A percentile compares a stretch with the other conserved stretches of the same genome.
Conservation (phyloP, 2,888 invertebrate genomes). For the Teleogryllus oceanicus region DNA sequence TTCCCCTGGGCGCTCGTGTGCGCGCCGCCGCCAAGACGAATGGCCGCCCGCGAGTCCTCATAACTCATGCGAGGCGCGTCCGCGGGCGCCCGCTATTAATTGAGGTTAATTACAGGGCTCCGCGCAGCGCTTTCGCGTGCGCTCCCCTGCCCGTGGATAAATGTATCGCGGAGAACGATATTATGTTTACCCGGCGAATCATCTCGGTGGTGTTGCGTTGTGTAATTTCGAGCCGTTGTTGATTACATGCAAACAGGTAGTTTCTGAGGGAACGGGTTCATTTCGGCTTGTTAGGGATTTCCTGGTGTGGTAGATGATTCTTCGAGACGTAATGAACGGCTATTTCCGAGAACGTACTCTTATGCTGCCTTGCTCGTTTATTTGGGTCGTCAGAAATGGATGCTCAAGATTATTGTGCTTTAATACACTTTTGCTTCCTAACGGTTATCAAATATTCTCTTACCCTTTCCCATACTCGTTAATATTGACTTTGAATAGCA, state of each 20-base stretch:
- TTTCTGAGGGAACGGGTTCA: neutral
- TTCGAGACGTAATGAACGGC: too few relatives aligned
- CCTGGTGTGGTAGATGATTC: too few relatives aligned
- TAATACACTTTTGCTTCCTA: too few relatives aligned
- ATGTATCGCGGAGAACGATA: neutral
- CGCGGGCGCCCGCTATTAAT: neutral
- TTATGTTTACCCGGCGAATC: neutral
- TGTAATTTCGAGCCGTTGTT: slow-evolving; percentile 6
- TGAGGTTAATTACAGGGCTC: slow-evolving; percentile 18
- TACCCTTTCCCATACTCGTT: too few relatives aligned
- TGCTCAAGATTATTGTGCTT: too few relatives aligned
- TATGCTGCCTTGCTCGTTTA: too few relatives aligned
- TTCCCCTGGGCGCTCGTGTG: too few relatives aligned
- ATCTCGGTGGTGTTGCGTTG: neutral
- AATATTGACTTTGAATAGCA: too few relatives aligned
- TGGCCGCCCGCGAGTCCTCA: neutral
- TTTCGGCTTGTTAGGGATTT: slow-evolving; percentile 5
- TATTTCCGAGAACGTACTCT: too few relatives aligned
- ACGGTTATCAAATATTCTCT: too few relatives aligned
- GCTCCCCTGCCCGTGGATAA: neutral
- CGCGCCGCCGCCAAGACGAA: too few relatives aligned
- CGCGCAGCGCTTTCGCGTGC: neutral
- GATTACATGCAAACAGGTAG: neutral
- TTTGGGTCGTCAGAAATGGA: too few relatives aligned
- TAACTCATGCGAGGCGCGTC: neutral